These are phyloP conservation scores for Lissocephala sabroskyi DNA, from an alignment of 2,888 invertebrate genomes.

Conservation along the genomic window DNA sequence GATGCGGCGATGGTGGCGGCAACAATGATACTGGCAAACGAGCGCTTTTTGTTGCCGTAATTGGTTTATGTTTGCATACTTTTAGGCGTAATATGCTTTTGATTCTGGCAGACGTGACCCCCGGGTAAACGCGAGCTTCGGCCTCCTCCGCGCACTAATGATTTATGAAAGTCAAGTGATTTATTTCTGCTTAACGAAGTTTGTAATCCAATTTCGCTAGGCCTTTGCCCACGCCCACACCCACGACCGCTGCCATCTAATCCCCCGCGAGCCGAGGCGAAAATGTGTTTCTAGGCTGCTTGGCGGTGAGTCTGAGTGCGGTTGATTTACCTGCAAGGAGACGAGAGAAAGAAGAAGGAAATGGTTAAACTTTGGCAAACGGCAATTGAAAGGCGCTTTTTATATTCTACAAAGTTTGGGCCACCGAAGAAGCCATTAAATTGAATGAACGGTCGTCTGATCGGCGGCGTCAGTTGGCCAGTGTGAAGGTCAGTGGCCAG, in stretches of 20 bases:
- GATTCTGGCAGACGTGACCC: slow-evolving; percentile 38
- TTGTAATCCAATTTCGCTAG: slow-evolving; percentile 38
- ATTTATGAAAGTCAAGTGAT: slow-evolving; percentile 42
- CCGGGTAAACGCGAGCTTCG: slow-evolving; percentile 14
- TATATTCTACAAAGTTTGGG: too few species aligned
- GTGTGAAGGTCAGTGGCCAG: too few species aligned
- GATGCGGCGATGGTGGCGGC: neutral
- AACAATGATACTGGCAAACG: slow-evolving; percentile 23
- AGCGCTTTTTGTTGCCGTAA: slow-evolving; percentile 27
- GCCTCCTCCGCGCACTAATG: slow-evolving; percentile 31
- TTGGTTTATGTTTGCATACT: slow-evolving; percentile 51
- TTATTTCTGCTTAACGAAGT: slow-evolving; percentile 40
- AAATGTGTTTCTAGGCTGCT: too few species aligned
- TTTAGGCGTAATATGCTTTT: slow-evolving; percentile 43
- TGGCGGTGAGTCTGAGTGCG: too few species aligned
- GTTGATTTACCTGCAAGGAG: too few species aligned
- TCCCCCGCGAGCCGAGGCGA: too few species aligned
- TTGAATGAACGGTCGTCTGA: too few species aligned
- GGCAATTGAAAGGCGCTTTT: too few species aligned
- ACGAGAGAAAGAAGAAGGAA: too few species aligned
- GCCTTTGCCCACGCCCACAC: neutral
- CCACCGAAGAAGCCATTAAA: too few species aligned
- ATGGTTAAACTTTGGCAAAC: too few species aligned
- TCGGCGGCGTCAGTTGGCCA: too few species aligned
- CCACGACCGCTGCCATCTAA: neutral